These are phyloP conservation scores for Capitella teleta DNA, from an alignment of 1,140 invertebrate species.

Conservation along the genomic window DNA sequence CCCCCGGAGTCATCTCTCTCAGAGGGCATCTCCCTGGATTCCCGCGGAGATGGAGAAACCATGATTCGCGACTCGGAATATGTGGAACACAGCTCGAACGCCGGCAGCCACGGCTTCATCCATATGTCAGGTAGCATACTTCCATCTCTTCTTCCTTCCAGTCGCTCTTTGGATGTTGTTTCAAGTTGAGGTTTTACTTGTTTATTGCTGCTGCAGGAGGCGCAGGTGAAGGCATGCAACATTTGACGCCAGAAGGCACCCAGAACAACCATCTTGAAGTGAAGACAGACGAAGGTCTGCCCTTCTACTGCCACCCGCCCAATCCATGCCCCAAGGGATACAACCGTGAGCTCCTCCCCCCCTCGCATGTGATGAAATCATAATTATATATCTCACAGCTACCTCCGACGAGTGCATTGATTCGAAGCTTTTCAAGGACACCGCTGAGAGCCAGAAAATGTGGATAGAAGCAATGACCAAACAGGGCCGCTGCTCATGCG, in stretches of 20 bases:
- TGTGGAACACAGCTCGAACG: not conserved
- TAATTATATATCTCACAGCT: not conserved
- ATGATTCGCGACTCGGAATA: slow-evolving; percentile 2
- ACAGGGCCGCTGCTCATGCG: slow-evolving; percentile 91
- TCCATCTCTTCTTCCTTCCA: not conserved
- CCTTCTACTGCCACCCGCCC: slow-evolving; percentile 96
- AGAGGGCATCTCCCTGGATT: not conserved
- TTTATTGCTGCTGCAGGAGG: slow-evolving; percentile 54
- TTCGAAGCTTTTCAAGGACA: slow-evolving; percentile 49
- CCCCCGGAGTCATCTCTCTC: not conserved
- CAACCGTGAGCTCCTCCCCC: slow-evolving; percentile 33
- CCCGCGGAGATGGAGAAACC: not conserved
- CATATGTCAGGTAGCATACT: slow-evolving; percentile 4
- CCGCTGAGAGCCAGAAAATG: slow-evolving; percentile 84
- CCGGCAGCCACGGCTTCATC: not conserved
- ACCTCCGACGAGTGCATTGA: not conserved
- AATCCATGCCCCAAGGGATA: slow-evolving; percentile 83
- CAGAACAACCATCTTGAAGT: slow-evolving; percentile 55
- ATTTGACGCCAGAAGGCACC: slow-evolving; percentile 50
- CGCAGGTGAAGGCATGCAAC: slow-evolving; percentile 60
- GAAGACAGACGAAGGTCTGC: slow-evolving; percentile 81
- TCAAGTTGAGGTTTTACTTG: not conserved
- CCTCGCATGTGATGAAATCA: not conserved
- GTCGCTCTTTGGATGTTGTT: not conserved
- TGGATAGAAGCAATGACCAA: slow-evolving; percentile 59